Evolutionary conservation across 2,888 invertebrate genomes (phyloP), one percentile per base, ranked within the genome.

Genomic region (Cryptosula pallasiana): DNA sequence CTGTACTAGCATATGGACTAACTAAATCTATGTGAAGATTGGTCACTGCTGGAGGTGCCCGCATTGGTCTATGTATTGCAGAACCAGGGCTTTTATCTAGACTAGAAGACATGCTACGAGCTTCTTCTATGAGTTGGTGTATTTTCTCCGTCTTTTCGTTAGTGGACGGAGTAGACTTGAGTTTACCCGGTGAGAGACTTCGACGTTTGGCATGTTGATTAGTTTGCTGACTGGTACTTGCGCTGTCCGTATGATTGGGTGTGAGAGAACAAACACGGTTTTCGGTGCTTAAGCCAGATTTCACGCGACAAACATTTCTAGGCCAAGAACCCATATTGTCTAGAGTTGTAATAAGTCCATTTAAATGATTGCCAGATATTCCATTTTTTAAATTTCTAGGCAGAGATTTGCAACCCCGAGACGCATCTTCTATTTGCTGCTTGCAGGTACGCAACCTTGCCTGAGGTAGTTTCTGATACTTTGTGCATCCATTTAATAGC

Each of bases 271-370:
- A n/a, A n/a, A n/a, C n/a, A n/a, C n/a, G n/a, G n/a, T n/a, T n/a
- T 55, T 55, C 55, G 16, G 20, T 27, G 1, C 5, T 63, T 63
- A 63, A 32, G 13, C 34, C 63, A 9, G 63, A 20, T 2, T 63
- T 27, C 16, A 63, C 27, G 13, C 27, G 20, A 63, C 29, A 29
- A 5, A 63, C 16, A 29, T 63, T 63, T 27, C 63, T 2, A 9
- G 63, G 63, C 63, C 63, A 63, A 29, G 63, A 63, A 13, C 63
- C 63, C 63, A 63, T 63, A 32, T 63, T 63, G 63, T 63, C 63
- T 63, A 63, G 32, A 13, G 63, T 34, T 9, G 63, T 25, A 9
- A 63, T 13, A 1, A 63, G n/a, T 29, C 63, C 63, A 63, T 63
- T 63, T 13, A 63, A n/a, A 32, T 63, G 34, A 29, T 16, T 27